These are phyloP conservation scores for Aricia artaxerxes DNA, from an alignment of 2,888 invertebrate genomes.

Conservation along the genomic window DNA sequence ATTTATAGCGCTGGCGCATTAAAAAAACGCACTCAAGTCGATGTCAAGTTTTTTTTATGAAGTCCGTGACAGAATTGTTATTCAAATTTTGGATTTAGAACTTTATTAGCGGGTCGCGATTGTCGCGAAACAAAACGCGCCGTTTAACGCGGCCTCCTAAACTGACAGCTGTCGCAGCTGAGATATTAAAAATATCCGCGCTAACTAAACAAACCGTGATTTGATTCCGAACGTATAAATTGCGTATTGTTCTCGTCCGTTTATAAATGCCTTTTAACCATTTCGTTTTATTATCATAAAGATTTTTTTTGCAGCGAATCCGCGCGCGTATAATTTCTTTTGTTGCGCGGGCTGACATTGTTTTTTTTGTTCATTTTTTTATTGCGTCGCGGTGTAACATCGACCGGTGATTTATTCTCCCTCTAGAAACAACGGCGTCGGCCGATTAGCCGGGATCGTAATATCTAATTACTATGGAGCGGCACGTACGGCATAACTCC, in stretches of 20 bases:
- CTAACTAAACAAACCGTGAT: slow-evolving; percentile 72
- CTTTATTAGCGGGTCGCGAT: slow-evolving; percentile 54
- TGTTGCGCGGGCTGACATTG: slow-evolving; percentile 75
- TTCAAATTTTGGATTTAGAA: slow-evolving; percentile 47
- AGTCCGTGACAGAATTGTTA: slow-evolving; percentile 39
- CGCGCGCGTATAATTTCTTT: slow-evolving; percentile 76
- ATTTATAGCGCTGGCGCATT: slow-evolving; percentile 74
- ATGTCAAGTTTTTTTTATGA: slow-evolving; percentile 17
- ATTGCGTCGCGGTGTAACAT: slow-evolving; percentile 67
- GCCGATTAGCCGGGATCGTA: slow-evolving; percentile 76
- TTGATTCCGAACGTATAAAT: slow-evolving; percentile 65
- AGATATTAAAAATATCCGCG: slow-evolving; percentile 66
- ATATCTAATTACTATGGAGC: slow-evolving; percentile 80
- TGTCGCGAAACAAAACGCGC: slow-evolving; percentile 66
- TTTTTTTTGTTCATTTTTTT: slow-evolving; percentile 65
- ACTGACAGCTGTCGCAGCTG: slow-evolving; percentile 68
- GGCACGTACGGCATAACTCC: slow-evolving; percentile 78
- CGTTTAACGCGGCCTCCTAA: slow-evolving; percentile 58
- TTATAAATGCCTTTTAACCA: slow-evolving; percentile 73
- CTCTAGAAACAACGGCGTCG: slow-evolving; percentile 79
- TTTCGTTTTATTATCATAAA: slow-evolving; percentile 76
- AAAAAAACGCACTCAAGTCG: slow-evolving; percentile 57
- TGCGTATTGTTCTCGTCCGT: slow-evolving; percentile 69
- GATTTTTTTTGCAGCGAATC: slow-evolving; percentile 74
- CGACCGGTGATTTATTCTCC: slow-evolving; percentile 76